Conservation (phyloP, 1,140 invertebrate species). For the Meloidogyne floridensis region DNA sequence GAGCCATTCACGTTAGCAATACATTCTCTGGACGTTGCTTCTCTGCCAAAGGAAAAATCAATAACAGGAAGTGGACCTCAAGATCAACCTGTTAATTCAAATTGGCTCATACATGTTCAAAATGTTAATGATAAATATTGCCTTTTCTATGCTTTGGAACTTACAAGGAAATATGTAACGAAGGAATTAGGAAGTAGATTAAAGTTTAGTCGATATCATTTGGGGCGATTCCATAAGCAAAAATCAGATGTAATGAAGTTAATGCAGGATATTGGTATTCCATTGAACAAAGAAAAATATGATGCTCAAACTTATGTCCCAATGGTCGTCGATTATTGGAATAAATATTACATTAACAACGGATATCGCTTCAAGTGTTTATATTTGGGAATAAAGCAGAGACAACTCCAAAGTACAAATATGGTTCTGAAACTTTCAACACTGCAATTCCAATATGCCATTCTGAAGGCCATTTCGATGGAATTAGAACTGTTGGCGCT, state of each 20-base stretch:
- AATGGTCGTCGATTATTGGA: not conserved
- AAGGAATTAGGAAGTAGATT: not conserved
- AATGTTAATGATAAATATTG: conserved; percentile 15
- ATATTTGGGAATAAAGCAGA: not conserved
- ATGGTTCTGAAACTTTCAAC: not conserved
- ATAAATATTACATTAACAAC: not conserved
- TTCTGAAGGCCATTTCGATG: not conserved
- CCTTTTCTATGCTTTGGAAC: conserved; percentile 4
- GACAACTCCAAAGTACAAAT: not conserved
- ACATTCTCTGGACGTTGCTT: not conserved
- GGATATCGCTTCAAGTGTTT: conserved; percentile 9
- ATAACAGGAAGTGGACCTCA: no score
- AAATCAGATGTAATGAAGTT: not conserved
- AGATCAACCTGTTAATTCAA: not conserved
- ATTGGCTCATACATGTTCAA: not conserved
- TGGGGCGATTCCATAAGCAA: not conserved
- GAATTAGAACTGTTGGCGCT: conserved; percentile 1
- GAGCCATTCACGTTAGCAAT: not conserved
- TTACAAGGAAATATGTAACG: not conserved
- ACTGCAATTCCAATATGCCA: not conserved
- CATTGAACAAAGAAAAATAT: not conserved
- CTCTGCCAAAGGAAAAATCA: no score
- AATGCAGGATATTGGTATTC: not conserved
- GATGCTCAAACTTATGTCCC: conserved; percentile 2
- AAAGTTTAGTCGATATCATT: not conserved